Evolutionary conservation across 1,140 invertebrate genomes (phyloP), one percentile per base, ranked within the genome.

Genomic region (Drepana arcuata): DNA sequence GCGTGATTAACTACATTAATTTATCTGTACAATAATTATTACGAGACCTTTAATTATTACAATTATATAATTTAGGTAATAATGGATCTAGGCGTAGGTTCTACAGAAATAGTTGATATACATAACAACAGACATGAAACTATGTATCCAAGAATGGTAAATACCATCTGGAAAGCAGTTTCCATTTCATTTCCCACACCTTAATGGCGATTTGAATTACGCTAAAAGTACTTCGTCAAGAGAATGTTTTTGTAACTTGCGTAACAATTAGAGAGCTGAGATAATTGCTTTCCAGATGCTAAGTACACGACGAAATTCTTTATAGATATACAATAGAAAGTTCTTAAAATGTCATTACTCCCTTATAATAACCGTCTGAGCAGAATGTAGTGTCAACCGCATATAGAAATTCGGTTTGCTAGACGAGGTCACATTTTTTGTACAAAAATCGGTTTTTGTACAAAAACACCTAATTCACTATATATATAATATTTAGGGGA

Each of bases 371-470:
- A 37, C 48, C 54, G 42, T 45, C 49, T 54, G 54, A 52, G n/a
- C n/a, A n/a, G n/a, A n/a, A n/a, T n/a, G n/a, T n/a, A n/a, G n/a
- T n/a, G n/a, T n/a, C n/a, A n/a, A n/a, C n/a, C n/a, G n/a, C n/a
- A n/a, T n/a, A 64, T 65, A 75, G 69, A 82, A 82, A 82, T 82
- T 82, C 77, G 77, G 77, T 77, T 42, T 63, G 66, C 77, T 82
- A 82, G 77, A 82, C 66, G 77, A 82, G 77, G 77, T 69, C 66
- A 65, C 70, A 69, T 61, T n/a, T 66, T 61, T 74, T 79, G 72
- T 79, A 82, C 77, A 79, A 78, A n/a, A n/a, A n/a, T n/a, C n/a
- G n/a, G n/a, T n/a, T n/a, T n/a, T n/a, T n/a, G n/a, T n/a, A n/a
- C n/a, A n/a, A n/a, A n/a, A 75, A 73, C 63, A 68, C 59, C 65